These are phyloP conservation scores for Paedocypris micromegethes DNA, from an alignment of 2,797 vertebrate genomes.

Conservation along the genomic window DNA sequence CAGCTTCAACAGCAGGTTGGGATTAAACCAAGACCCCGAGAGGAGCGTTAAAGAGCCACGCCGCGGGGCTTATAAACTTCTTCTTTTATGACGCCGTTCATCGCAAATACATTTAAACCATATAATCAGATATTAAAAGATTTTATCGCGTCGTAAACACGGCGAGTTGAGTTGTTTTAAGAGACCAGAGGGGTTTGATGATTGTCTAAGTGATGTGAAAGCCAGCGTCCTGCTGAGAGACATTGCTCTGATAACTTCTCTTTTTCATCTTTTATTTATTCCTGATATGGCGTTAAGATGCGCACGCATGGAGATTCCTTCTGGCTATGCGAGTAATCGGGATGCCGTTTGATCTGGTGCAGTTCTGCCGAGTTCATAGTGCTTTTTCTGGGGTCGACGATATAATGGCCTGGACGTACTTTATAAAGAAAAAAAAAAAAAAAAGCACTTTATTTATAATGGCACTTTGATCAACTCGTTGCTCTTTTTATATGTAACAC, in stretches of 20 bases:
- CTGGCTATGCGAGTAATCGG: slow-evolving; percentile 23
- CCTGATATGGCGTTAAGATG: slow-evolving; percentile 11
- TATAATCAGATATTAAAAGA: neutral
- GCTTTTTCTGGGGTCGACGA: slow-evolving; percentile 22
- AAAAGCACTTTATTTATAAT: neutral
- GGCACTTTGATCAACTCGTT: too few relatives aligned
- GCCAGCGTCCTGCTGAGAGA: neutral
- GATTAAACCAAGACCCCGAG: neutral
- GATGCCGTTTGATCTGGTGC: slow-evolving; percentile 34
- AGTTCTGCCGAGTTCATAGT: slow-evolving; percentile 8
- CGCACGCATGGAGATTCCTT: slow-evolving; percentile 27
- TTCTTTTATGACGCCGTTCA: neutral
- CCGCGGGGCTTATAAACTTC: neutral
- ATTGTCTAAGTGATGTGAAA: neutral
- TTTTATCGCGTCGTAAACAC: neutral
- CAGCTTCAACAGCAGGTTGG: slow-evolving; percentile 93
- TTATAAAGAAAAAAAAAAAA: too few relatives aligned
- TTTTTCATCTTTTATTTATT: slow-evolving; percentile 18
- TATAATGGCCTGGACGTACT: slow-evolving; percentile 16
- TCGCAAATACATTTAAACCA: neutral
- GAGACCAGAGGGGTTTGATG: neutral
- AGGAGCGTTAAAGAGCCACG: too few relatives aligned
- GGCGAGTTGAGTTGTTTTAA: neutral
- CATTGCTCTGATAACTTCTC: neutral
- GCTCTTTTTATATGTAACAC: too few relatives aligned